These are phyloP conservation scores for Dynastes hyllus DNA, from an alignment of 2,888 invertebrate genomes.

Conservation along the genomic window DNA sequence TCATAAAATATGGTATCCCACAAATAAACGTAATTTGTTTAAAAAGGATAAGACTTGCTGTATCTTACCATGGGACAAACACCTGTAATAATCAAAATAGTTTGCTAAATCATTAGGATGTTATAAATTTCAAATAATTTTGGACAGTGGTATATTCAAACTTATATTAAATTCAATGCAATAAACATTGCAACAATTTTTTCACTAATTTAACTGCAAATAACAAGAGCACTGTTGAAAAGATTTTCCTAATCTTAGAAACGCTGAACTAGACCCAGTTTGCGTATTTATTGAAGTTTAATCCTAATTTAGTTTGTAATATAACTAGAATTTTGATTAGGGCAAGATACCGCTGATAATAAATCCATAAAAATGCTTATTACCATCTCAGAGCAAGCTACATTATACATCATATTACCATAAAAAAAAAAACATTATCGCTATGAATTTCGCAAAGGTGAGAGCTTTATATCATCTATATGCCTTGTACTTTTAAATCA, in stretches of 20 bases:
- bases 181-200: neutral
- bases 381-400: neutral
- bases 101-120: too few species aligned
- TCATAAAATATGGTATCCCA: too few species aligned
- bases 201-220: neutral
- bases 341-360: neutral
- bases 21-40: too few species aligned
- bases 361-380: constrained; percentile 2
- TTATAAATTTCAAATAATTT: neutral
- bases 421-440: too few species aligned
- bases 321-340: neutral
- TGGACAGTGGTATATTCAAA: neutral
- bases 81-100: too few species aligned
- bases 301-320: neutral
- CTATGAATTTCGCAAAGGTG: neutral
- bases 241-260: neutral
- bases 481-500: neutral
- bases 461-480: constrained; percentile 19
- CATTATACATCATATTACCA: neutral
- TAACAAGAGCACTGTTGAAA: neutral
- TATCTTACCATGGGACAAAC: too few species aligned
- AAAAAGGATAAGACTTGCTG: too few species aligned
- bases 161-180: neutral
- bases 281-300: neutral
- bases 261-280: constrained; percentile 3